Percentiles rank a stretch among this genome's conserved stretches.
Conservation (phyloP, 1,140 invertebrate genomes). For the Pseudomyrmex sp. region DNA sequence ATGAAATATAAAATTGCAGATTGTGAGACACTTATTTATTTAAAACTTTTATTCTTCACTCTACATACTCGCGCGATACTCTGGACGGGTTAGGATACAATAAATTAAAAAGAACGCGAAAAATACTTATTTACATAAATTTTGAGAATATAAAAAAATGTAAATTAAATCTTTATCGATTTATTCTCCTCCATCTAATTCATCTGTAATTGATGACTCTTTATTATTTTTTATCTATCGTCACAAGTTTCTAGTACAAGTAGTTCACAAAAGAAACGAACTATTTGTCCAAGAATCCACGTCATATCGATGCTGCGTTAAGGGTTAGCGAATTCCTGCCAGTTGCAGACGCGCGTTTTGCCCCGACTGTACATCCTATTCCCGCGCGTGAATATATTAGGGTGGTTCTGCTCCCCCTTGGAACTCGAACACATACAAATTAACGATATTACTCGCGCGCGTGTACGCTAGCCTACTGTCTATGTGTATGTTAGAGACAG, state of each 20-base stretch:
- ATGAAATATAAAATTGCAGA: constrained; percentile 15
- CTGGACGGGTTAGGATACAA: background rate
- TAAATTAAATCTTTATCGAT: background rate
- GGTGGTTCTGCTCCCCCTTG: constrained; percentile 82
- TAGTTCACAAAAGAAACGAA: constrained; percentile 31
- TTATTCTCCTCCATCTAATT: too few species aligned
- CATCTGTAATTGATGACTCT: too few species aligned
- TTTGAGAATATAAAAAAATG: background rate
- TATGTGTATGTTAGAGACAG: constrained; percentile 72
- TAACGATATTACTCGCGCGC: constrained; percentile 83
- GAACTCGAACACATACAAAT: constrained; percentile 84
- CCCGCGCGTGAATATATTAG: constrained; percentile 83
- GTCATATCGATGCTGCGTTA: constrained; percentile 15
- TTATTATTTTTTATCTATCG: background rate
- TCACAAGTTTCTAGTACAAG: background rate
- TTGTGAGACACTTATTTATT: background rate
- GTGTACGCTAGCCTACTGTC: constrained; percentile 72
- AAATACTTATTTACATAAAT: background rate
- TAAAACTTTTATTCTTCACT: background rate
- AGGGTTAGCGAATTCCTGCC: constrained; percentile 59
- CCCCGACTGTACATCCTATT: constrained; percentile 80
- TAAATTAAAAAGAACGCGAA: background rate
- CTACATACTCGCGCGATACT: background rate
- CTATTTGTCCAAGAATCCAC: constrained; percentile 1
- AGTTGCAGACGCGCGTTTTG: constrained; percentile 77